Evolutionary conservation across 2,888 invertebrate genomes (phyloP).

Genomic region (Uloborus plumipes): DNA sequence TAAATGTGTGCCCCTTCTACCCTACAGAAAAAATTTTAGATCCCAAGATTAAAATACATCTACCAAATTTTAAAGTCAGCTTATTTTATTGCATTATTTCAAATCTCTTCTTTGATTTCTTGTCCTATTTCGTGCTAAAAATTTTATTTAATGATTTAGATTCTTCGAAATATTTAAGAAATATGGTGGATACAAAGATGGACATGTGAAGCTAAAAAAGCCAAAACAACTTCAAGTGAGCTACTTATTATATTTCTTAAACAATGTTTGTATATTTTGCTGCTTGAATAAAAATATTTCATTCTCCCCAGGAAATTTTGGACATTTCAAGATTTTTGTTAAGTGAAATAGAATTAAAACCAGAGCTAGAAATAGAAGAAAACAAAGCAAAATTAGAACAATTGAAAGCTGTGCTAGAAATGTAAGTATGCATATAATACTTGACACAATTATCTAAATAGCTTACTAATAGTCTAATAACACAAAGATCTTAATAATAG

Average conservation of each 20-base stretch:
- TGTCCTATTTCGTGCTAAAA: not conserved
- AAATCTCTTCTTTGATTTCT: too few species aligned
- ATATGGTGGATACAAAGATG: conserved; percentile 94
- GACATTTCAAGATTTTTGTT: conserved; percentile 94
- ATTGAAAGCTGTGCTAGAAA: conserved; percentile 98
- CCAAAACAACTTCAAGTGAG: conserved; percentile 89
- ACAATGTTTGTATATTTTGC: not conserved
- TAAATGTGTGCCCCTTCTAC: too few species aligned
- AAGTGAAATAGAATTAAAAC: conserved; percentile 81
- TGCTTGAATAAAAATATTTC: not conserved
- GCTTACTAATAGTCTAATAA: too few species aligned
- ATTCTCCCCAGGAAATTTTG: conserved; percentile 81
- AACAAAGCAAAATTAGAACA: conserved; percentile 97
- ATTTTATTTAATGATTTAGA: conserved; percentile 73
- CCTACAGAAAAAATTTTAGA: too few species aligned
- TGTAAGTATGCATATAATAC: conserved; percentile 78
- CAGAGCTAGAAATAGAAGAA: conserved; percentile 94
- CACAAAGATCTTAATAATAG: too few species aligned
- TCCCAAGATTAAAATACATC: too few species aligned
- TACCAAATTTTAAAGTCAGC: too few species aligned
- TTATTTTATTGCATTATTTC: too few species aligned
- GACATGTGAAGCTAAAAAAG: conserved; percentile 96
- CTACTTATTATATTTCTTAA: not conserved
- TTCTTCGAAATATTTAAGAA: conserved; percentile 99
- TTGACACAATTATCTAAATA: not conserved